A percentile compares a stretch with the other conserved stretches of the same genome.
phyloP scores from a whole-genome alignment of 2,113 vertebrate species.

The Mustela nigripes region DNA sequence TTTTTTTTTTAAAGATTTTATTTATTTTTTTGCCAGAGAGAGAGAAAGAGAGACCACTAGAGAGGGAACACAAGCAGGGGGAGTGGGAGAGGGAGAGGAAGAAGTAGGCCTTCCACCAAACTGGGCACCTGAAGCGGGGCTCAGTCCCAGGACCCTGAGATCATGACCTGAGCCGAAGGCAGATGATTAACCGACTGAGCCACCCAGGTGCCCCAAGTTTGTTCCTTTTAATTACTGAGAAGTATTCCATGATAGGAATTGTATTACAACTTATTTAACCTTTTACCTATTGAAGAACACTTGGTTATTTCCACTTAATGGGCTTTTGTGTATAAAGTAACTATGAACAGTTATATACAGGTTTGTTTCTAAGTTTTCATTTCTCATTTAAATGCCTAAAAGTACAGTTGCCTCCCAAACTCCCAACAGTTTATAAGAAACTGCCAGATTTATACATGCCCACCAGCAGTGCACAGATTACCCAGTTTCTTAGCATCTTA shows the following conservation, averaged over 20 bases:
- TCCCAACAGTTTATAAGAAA: not conserved
- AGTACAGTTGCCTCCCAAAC: not conserved
- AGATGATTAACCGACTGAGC: no score
- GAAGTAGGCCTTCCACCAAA: no score
- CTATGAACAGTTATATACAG: not conserved
- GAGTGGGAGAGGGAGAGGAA: no score
- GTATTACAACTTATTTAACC: not conserved
- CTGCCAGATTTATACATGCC: not conserved
- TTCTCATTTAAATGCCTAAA: not conserved
- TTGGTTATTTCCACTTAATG: not conserved
- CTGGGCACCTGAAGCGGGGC: no score
- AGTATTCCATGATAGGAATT: not conserved
- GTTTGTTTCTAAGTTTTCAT: not conserved
- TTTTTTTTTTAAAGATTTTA: no score
- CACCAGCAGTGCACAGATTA: not conserved
- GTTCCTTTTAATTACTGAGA: slow-evolving; percentile 6
- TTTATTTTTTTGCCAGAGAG: no score
- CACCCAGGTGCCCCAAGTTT: not conserved
- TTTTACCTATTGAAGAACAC: not conserved
- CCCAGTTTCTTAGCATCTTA: not conserved
- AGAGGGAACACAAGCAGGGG: no score
- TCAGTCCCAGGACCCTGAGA: no score
- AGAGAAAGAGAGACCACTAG: no score
- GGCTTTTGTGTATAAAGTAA: not conserved
- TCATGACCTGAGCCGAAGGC: no score